phyloP scores from a whole-genome alignment of 2,888 invertebrate species.

The Gastracanthus pulcherrimus region DNA sequence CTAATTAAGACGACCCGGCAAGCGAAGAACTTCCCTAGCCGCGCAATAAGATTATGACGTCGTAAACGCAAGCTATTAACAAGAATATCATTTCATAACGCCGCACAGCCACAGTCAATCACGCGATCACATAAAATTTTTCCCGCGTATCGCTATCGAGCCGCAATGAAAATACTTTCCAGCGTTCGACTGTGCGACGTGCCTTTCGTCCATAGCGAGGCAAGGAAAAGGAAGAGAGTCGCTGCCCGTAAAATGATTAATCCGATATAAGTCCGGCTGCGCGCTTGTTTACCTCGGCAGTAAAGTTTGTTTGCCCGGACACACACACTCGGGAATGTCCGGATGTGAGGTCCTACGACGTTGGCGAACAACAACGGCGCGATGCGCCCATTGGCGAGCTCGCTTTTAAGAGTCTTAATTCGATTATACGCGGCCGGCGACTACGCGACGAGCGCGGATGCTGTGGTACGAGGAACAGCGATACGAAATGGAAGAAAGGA shows the following conservation, averaged over 20 bases:
- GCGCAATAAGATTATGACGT: conserved; percentile 40
- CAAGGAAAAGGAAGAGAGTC: neutral
- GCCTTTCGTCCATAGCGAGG: too few species aligned
- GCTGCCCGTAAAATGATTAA: conserved; percentile 51
- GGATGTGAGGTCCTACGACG: neutral
- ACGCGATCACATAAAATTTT: conserved; percentile 38
- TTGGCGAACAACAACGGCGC: neutral
- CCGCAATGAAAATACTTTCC: neutral
- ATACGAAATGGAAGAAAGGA: neutral
- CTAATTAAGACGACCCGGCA: conserved; percentile 42
- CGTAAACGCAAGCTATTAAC: conserved; percentile 40
- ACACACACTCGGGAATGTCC: too few species aligned
- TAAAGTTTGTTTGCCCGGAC: conserved; percentile 43
- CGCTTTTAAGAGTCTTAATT: conserved; percentile 40
- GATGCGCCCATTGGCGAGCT: conserved; percentile 16
- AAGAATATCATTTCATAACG: conserved; percentile 49
- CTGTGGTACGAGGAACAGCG: neutral
- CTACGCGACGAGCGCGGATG: neutral
- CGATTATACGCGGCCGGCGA: conserved; percentile 12
- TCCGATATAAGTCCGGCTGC: conserved; percentile 2
- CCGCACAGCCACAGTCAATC: conserved; percentile 9
- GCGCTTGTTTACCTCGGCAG: conserved; percentile 35
- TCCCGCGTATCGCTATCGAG: neutral
- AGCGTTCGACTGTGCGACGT: too few species aligned
- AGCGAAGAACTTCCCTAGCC: neutral